phyloP scores from a whole-genome alignment of 2,888 invertebrate genomes.

The Agriopis marginaria region DNA sequence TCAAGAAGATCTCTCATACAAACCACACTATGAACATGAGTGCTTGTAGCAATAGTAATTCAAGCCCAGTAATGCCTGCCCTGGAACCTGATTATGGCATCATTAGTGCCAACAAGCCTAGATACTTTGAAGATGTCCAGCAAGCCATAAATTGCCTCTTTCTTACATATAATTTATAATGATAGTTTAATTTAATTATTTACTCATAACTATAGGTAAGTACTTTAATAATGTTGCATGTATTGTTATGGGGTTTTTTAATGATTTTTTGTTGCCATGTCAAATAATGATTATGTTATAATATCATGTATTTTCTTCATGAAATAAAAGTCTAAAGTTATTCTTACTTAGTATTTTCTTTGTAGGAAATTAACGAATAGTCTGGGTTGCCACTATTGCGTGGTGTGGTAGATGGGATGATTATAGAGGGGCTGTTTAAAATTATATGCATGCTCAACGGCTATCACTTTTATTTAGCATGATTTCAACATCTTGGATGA shows the following conservation, averaged over 20 bases:
- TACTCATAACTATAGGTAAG: neutral
- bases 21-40: conserved; percentile 59
- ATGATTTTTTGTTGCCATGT: no score
- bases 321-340: no score
- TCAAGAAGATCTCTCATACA: conserved; percentile 59
- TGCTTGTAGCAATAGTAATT: conserved; percentile 35
- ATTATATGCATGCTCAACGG: no score
- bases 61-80: conserved; percentile 59
- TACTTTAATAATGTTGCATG: neutral
- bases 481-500: no score
- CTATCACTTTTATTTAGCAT: no score
- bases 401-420: no score
- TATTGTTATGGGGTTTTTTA: neutral
- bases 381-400: no score
- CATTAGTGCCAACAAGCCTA: conserved; percentile 66
- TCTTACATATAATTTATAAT: conserved; percentile 69
- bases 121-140: conserved; percentile 76
- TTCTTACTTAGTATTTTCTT: neutral
- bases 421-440: no score
- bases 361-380: no score
- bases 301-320: no score
- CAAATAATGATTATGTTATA: no score
- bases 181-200: neutral
- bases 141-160: conserved; percentile 78
- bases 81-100: conserved; percentile 80